Base-by-base conservation (phyloP, 2,888 invertebrate species). In the Argyresthia albistria region DNA sequence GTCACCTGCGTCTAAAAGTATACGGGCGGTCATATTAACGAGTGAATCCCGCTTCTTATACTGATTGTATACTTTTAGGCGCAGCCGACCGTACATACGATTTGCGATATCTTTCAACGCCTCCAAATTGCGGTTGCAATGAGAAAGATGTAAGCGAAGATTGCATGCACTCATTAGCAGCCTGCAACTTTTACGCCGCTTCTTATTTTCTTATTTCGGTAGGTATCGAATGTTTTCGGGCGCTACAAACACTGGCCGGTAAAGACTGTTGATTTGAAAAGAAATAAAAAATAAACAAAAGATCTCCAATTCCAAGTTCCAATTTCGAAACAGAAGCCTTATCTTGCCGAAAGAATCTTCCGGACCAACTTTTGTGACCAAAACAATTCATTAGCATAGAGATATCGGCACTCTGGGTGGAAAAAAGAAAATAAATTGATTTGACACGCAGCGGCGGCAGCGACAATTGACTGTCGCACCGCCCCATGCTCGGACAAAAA, bases 401-500 rank as follows among this genome's bases (percentile, higher is more conserved):
- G 37, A 46, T 14, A 39, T 39, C 35, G 39, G 15, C 39, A 37
- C 11, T 37, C 9, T 50, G 7, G 37, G 15, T 50, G 12, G 37
- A 8, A 39, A 8, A 25, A 42, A 35, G 43, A 12, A 66, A 70
- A 70, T 64, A 64, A 74, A 80, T 73, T 61, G 64, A 80, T 79
- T 80, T 59, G 71, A 60, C 66, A 76, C 69, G 69, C 66, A 39
- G 51, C 58, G 54, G 55, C 43, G 69, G 66, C 72, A 75, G 36
- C 25, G 25, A 25, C 25, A 25, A 25, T 25, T 4, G 43, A 14
- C 10, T 12, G 73, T 65, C 62, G 55, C 61, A 64, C 76, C 76
- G 76, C 76, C 74, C 66, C 70, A 65, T 54, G 63, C 58, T 54
- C 65, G 12, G 66, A 63, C 65, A 60, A 63, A 35, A 58, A 54